phyloP scores from a whole-genome alignment of 2,888 invertebrate species.

The Meteorus colon region DNA sequence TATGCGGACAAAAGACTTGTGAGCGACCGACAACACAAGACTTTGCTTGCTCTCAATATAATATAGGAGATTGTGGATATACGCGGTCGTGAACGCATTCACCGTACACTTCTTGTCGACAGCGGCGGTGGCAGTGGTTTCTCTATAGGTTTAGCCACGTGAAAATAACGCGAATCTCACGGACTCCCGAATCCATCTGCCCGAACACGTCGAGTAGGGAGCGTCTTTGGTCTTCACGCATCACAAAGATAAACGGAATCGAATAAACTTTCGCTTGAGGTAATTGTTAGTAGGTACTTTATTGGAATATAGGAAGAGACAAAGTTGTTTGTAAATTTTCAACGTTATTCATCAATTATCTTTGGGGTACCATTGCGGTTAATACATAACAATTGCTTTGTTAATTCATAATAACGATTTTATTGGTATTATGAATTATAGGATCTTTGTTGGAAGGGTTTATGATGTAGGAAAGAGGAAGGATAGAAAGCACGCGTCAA shows the following conservation, averaged over 20 bases:
- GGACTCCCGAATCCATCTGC: constrained; percentile 68
- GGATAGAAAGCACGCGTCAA: not conserved
- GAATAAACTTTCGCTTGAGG: constrained; percentile 53
- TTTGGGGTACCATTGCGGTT: not conserved
- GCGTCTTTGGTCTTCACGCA: constrained; percentile 47
- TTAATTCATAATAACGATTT: constrained; percentile 1
- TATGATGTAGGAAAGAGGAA: constrained; percentile 3
- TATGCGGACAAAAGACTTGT: constrained; percentile 38
- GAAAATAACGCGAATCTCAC: constrained; percentile 68
- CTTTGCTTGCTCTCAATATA: constrained; percentile 31
- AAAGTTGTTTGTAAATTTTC: constrained; percentile 12
- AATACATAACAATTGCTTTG: not conserved
- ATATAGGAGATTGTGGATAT: constrained; percentile 38
- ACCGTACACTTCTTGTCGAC: constrained; percentile 20
- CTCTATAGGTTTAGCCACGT: constrained; percentile 64
- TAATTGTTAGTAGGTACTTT: constrained; percentile 43
- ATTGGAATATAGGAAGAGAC: constrained; percentile 43
- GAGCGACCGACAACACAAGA: constrained; percentile 29
- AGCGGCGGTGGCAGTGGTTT: constrained; percentile 27
- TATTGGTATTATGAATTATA: not conserved
- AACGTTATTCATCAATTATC: constrained; percentile 18
- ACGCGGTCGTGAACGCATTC: constrained; percentile 39
- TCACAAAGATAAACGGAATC: constrained; percentile 54
- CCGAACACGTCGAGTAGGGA: constrained; percentile 44
- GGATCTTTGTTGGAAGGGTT: not conserved